phyloP scores from a whole-genome alignment of 2,888 invertebrate species.

The Caenorhabditis plicata region DNA sequence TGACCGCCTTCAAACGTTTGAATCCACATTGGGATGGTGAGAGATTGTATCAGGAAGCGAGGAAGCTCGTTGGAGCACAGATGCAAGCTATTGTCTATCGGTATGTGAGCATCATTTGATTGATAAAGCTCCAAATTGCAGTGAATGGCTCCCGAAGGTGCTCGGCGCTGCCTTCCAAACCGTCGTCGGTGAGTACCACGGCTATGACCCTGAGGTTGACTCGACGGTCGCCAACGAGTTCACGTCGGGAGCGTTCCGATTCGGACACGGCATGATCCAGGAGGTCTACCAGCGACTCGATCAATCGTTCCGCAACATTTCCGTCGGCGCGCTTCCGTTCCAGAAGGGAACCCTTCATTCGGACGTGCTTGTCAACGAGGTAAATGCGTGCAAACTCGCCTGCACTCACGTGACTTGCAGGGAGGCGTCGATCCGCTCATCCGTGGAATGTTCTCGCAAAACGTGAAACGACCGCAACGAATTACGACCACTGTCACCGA shows the following conservation, averaged over 20 bases:
- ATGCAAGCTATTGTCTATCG: conserved; percentile 68
- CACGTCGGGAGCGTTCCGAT: conserved; percentile 87
- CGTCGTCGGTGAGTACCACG: conserved; percentile 78
- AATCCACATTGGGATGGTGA: conserved; percentile 95
- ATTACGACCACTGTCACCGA: conserved; percentile 90
- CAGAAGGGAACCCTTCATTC: conserved; percentile 88
- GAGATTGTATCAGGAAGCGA: conserved; percentile 80
- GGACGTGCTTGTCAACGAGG: conserved; percentile 48
- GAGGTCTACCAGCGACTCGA: conserved; percentile 78
- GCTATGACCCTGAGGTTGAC: conserved; percentile 81
- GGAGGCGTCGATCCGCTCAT: conserved; percentile 93
- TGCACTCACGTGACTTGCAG: conserved; percentile 71
- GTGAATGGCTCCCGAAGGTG: conserved; percentile 86
- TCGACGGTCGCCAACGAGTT: conserved; percentile 91
- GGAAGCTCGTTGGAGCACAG: conserved; percentile 80
- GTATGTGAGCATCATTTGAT: conserved; percentile 1
- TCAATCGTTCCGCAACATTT: conserved; percentile 77
- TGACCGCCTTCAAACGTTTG: conserved; percentile 75
- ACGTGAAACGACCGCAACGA: conserved; percentile 72
- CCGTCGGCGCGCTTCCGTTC: conserved; percentile 79
- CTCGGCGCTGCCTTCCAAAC: conserved; percentile 77
- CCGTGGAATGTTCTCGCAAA: conserved; percentile 51
- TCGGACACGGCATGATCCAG: conserved; percentile 94
- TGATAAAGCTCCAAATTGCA: conserved; percentile 74
- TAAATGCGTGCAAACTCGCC: not conserved